These are phyloP conservation scores for Telmatochromis brichardi DNA, from an alignment of 2,113 vertebrate species.

Conservation along the genomic window DNA sequence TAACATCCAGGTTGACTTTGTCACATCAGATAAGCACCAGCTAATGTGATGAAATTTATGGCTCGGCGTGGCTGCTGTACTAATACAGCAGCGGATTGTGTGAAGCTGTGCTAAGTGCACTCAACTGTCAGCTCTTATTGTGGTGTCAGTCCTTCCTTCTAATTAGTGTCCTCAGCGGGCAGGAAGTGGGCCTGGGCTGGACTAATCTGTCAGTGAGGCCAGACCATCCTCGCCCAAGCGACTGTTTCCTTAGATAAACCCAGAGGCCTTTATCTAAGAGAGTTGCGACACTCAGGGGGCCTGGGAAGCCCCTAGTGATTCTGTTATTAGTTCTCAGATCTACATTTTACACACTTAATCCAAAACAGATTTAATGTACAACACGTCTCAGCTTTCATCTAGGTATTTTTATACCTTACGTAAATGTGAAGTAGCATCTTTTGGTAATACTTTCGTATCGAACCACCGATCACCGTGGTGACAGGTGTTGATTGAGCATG, in stretches of 20 bases:
- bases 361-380: neutral
- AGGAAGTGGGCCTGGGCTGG: constrained; percentile 95
- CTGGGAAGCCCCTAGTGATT: constrained; percentile 62
- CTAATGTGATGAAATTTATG: constrained; percentile 58
- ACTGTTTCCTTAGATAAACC: constrained; percentile 99
- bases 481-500: constrained; percentile 90
- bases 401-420: neutral
- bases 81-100: constrained; percentile 49
- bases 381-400: neutral
- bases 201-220: constrained; percentile 95
- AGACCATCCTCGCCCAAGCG: constrained; percentile 89
- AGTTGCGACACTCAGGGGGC: constrained; percentile 63
- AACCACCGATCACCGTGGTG: constrained; percentile 58
- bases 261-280: constrained; percentile 62
- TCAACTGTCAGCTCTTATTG: constrained; percentile 95
- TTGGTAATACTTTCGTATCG: neutral
- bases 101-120: constrained; percentile 69
- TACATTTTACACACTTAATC: constrained; percentile 1
- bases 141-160: constrained; percentile 87
- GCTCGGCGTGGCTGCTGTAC: constrained; percentile 37
- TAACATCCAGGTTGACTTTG: constrained; percentile 62
- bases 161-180: constrained; percentile 97
- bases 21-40: constrained; percentile 62
- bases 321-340: constrained; percentile 39
- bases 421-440: neutral